Evolutionary conservation across 2,113 vertebrate species (phyloP).

Genomic region (Microcebus jonahi): DNA sequence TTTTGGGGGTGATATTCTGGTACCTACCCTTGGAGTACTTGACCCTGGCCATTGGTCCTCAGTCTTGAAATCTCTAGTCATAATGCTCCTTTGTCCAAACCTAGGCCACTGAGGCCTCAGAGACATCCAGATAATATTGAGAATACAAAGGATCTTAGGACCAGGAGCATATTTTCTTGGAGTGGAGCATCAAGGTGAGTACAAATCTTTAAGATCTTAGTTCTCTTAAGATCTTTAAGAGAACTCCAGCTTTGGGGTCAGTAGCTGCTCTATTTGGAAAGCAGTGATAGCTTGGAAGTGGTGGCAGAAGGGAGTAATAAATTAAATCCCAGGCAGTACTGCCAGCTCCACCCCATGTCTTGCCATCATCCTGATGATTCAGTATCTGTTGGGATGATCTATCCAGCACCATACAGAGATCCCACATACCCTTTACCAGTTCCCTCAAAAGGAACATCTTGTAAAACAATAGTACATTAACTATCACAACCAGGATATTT

Average conservation of each 20-base stretch:
- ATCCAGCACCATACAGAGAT: not conserved
- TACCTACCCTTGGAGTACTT: not conserved
- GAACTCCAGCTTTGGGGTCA: not conserved
- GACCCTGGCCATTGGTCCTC: not conserved
- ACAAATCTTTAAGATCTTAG: not conserved
- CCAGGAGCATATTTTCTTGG: not conserved
- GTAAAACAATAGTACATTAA: not conserved
- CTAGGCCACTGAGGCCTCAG: not conserved
- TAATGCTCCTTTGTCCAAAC: not conserved
- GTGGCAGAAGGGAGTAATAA: not conserved
- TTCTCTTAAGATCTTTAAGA: not conserved
- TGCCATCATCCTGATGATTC: not conserved
- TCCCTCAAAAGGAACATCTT: not conserved
- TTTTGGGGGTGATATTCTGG: not conserved
- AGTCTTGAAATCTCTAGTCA: not conserved
- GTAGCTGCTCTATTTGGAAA: not conserved
- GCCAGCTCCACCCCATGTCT: not conserved
- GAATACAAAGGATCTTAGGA: not conserved
- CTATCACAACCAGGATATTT: not conserved
- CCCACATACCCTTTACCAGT: not conserved
- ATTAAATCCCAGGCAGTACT: not conserved
- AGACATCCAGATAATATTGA: not conserved
- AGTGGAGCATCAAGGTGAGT: not conserved
- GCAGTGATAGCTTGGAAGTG: not conserved
- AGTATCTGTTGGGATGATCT: not conserved